Evolutionary conservation across 2,888 invertebrate species (phyloP).

Genomic region (Bhutanitis thaidina): DNA sequence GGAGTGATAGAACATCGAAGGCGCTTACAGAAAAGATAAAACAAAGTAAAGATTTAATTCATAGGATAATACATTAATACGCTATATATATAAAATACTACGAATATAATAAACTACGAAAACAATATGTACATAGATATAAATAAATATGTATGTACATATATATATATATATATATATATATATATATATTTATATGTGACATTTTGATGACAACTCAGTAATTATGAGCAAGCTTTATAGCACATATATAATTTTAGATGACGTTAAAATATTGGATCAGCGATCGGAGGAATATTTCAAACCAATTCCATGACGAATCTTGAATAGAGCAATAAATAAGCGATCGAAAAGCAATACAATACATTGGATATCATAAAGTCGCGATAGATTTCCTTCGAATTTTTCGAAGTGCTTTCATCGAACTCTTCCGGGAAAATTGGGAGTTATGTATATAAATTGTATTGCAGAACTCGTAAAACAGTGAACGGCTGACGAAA

Average conservation of each 20-base stretch:
- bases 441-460: slow-evolving; percentile 34
- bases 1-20: no score
- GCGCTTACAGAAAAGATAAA: no score
- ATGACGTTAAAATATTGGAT: slow-evolving; percentile 5
- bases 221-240: no score
- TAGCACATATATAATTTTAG: background rate
- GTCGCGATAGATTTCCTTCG: slow-evolving; percentile 42
- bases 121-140: no score
- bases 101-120: no score
- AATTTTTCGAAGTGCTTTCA: slow-evolving; percentile 36
- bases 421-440: slow-evolving; percentile 27
- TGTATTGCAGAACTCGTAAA: slow-evolving; percentile 48
- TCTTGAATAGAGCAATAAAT: slow-evolving; percentile 33
- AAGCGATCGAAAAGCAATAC: slow-evolving; percentile 46
- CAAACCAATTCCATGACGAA: slow-evolving; percentile 23
- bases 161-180: no score
- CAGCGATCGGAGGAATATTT: slow-evolving; percentile 13
- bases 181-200: no score
- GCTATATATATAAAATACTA: no score
- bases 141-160: no score
- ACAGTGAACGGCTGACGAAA: slow-evolving; percentile 22
- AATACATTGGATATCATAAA: slow-evolving; percentile 43
- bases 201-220: no score
- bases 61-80: no score
- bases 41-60: no score